Evolutionary conservation across 1,140 invertebrate species (phyloP).

Genomic region (Drusus annulatus): DNA sequence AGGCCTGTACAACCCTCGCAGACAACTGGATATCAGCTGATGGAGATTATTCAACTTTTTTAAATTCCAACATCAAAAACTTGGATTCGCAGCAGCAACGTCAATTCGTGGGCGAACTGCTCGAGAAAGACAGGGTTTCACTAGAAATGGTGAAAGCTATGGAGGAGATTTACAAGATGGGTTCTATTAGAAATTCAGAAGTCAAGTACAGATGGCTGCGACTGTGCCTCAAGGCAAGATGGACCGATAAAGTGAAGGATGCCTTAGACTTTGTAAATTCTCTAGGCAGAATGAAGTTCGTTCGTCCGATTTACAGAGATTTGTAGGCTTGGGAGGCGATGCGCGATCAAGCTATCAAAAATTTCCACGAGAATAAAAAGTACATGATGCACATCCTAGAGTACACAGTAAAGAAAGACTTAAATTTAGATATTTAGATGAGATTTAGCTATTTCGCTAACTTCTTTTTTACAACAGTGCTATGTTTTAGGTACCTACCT

Average conservation of each 20-base stretch:
- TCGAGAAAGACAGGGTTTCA: constrained; percentile 70
- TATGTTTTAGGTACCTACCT: too few species aligned
- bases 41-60: constrained; percentile 45
- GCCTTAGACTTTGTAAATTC: constrained; percentile 85
- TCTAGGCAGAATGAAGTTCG: constrained; percentile 93
- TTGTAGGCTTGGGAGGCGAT: constrained; percentile 84
- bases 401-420: constrained; percentile 82
- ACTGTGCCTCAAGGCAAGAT: constrained; percentile 81
- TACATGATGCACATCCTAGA: constrained; percentile 89
- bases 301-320: constrained; percentile 89
- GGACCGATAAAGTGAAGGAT: constrained; percentile 76
- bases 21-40: constrained; percentile 60
- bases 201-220: constrained; percentile 88
- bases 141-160: constrained; percentile 76
- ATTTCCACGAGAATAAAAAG: constrained; percentile 79
- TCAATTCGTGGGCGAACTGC: constrained; percentile 82
- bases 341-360: constrained; percentile 78
- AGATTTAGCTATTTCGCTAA: too few species aligned
- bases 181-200: constrained; percentile 82
- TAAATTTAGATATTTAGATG: constrained; percentile 66
- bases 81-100: constrained; percentile 76
- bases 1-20: constrained; percentile 76
- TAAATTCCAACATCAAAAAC: constrained; percentile 20
- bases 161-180: constrained; percentile 80
- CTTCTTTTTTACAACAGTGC: too few species aligned